Conservation (phyloP, 2,888 invertebrate genomes). For the Exocentrus adspersus region DNA sequence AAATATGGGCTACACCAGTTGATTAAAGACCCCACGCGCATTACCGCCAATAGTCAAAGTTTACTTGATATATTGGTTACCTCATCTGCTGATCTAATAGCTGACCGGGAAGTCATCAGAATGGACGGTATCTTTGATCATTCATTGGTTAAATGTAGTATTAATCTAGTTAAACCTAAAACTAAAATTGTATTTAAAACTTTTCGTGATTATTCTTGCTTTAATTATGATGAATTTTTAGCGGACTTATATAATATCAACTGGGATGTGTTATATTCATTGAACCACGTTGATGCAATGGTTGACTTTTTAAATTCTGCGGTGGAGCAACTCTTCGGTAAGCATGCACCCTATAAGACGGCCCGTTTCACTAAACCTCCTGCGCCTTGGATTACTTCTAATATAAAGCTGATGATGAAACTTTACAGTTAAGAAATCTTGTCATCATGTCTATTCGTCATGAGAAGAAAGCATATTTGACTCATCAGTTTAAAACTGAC, state of each 20-base stretch:
- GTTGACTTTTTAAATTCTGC: background rate
- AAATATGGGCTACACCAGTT: background rate
- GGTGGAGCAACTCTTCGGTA: background rate
- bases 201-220: background rate
- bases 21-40: background rate
- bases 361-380: background rate
- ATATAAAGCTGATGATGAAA: background rate
- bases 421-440: background rate
- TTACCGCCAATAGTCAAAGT: background rate
- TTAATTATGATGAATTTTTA: background rate
- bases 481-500: background rate
- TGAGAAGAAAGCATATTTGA: conserved; percentile 1
- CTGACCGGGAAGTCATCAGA: background rate
- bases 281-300: too few relatives aligned
- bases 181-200: background rate
- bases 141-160: background rate
- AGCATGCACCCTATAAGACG: background rate
- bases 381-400: background rate
- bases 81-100: background rate
- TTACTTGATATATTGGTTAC: background rate
- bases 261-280: background rate
- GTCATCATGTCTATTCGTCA: background rate
- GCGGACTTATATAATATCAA: background rate
- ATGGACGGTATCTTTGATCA: conserved; percentile 1
- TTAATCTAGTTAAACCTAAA: background rate